Percentiles rank a stretch among this genome's conserved stretches.
These are phyloP conservation scores for Apostichopus leukothele DNA, from an alignment of 53 echinoderm and acorn worm genomes.

Conservation along the genomic window DNA sequence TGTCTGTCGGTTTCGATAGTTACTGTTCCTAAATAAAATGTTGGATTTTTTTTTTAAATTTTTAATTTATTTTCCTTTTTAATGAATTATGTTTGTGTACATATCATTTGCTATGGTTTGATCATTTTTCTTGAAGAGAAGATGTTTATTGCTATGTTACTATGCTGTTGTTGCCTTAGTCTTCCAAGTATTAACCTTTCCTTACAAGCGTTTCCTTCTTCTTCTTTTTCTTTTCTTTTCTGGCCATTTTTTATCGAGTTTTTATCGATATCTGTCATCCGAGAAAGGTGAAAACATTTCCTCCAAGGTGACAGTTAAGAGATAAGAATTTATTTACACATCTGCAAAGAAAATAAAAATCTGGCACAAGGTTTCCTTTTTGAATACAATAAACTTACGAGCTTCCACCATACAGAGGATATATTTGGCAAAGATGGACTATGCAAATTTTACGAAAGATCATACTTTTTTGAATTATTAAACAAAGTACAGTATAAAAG, in stretches of 20 bases:
- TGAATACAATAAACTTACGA: not conserved
- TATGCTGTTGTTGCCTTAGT: not conserved
- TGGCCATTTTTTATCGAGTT: not conserved
- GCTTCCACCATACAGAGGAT: not conserved
- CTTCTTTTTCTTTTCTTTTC: not conserved
- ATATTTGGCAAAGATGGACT: conserved; percentile 4
- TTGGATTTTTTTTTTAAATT: no score
- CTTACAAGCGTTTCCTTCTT: not conserved
- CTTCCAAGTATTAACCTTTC: conserved; percentile 9
- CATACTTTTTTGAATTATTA: no score
- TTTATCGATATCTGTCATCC: not conserved
- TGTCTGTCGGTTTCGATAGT: no score
- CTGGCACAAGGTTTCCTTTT: not conserved
- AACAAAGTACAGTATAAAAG: no score
- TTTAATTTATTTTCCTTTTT: no score
- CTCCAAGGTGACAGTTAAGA: not conserved
- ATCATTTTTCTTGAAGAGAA: no score
- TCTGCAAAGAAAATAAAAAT: not conserved
- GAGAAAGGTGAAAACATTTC: not conserved
- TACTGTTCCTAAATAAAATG: no score
- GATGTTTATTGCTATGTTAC: not conserved
- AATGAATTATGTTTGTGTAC: no score
- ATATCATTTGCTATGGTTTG: no score
- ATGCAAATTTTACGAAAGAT: not conserved
- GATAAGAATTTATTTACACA: not conserved